Base-by-base conservation (phyloP, 2,113 vertebrate species). In the Podarcis raffonei region DNA sequence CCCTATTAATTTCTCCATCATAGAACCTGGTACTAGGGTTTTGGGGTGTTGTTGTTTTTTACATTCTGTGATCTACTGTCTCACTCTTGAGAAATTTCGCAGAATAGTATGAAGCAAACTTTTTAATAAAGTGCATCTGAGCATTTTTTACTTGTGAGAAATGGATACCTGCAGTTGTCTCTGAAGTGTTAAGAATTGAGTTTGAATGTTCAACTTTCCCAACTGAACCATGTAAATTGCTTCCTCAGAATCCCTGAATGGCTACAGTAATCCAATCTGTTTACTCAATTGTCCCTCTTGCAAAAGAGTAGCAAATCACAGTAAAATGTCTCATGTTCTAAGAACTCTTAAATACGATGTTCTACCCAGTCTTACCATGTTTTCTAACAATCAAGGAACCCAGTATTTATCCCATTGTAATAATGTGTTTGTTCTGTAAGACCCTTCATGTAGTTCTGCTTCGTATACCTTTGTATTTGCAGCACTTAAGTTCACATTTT, bases 401-500 rank as follows among this genome's bases (percentile, higher is more conserved):
- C 30, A 62, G 27, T 32, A 86, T 57, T 30, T 35, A 27, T 42
- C 69, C 53, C 68, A 62, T 3, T 62, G 23, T 81, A 22, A 65
- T n/a, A 25, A 20, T 65, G 48, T 53, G 48, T 53, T 37, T 32
- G 32, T 83, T 59, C 48, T 35, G 18, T 9, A 71, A 75, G 35
- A 32, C 23, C 66, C 35, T 0, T 71, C 72, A 39, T 78, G 42
- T 57, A 69, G 37, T 82, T 81, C 25, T 79, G 71, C 59, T 79
- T 68, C 16, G 66, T 69, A 74, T 25, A 25, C 5, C 75, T 30
- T 66, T 77, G 27, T 86, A 35, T 68, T 79, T 83, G 75, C 62
- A 37, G 74, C 82, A 84, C 74, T 87, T 81, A 78, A 84, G 22
- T 81, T 68, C 76, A 87, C 25, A 12, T 59, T 81, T 87, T n/a